Base-by-base conservation (phyloP, 2,797 vertebrate species). In the Alouatta caraya region DNA sequence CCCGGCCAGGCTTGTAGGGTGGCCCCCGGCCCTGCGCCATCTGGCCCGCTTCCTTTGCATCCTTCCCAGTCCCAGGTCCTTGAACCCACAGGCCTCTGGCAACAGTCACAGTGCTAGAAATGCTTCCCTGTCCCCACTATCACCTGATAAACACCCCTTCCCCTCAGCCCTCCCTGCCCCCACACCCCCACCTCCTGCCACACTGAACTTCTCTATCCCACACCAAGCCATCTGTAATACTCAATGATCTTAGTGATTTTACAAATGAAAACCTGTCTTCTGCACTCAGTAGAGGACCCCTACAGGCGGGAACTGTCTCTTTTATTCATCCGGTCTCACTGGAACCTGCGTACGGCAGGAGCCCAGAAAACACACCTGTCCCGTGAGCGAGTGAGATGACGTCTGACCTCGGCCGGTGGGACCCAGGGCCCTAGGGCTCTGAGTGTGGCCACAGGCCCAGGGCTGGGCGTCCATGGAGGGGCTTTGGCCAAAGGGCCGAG, bases 371-470 rank as follows among this genome's bases (percentile, higher is more conserved):
- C 19, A 30, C n/a, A 11, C 1, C 33, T 19, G 64, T 76, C 13
- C 7, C 0, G 0, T 0, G 24, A 42, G 19, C 1, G 50, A 48
- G 24, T 13, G 0, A 2, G 37, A 14, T 44, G 22, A 26, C 2
- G 22, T 42, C 61, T 11, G 44, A 37, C 59, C 21, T 12, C 22
- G 0, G 70, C 9, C n/a, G 12, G 55, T 0, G 1, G 3, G 6
- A 42, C 12, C 3, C 8, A 28, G 30, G 22, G 6, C 44, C 76
- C 8, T n/a, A 28, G 52, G n/a, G 30, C 6, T n/a, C 12, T 11
- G 8, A 28, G 19, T 7, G 4, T 5, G n/a, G 78, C 44, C 5
- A 11, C 59, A 3, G 70, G 55, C 48, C 9, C 3, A 17, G 10
- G 59, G 39, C 37, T 39, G 30, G 1, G 10, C 2, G 2, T 37